Base-by-base conservation (phyloP, 2,113 vertebrate genomes). In the Cyprinodon tularosa region DNA sequence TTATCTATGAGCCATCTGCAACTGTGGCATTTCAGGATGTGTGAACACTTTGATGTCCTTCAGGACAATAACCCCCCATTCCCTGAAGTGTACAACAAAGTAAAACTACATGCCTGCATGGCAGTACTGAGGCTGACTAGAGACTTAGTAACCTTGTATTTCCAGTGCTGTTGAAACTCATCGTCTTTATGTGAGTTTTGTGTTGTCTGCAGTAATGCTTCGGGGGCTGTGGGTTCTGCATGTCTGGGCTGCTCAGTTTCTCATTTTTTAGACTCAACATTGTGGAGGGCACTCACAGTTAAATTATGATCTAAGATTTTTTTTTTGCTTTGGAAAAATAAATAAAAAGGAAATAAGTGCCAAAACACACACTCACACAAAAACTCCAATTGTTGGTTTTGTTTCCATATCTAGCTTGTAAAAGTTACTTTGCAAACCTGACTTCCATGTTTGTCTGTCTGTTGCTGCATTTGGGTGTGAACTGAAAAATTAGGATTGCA, bases 121-220 rank as follows among this genome's bases (percentile, higher is more conserved):
- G 53, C 64, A 78, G 67, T 48, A 82, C 61, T 61, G 71, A 77
- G 64, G 66, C 73, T 68, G 77, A 85, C 44, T 62, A 71, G 62
- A 72, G 76, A 72, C 81, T 79, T 70, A 77, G 80, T 76, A 81
- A 77, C 79, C 76, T 57, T 84, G 71, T 59, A 72, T 79, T 77
- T 74, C 60, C 66, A 67, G 68, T 60, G 47, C 47, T 38, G 75
- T 77, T 69, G 82, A 87, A 82, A 45, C 48, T 79, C 38, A 53
- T 60, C 57, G 62, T 62, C 71, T 85, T 71, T 66, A 72, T 77
- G 83, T 65, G 63, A 87, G 69, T 66, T 57, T 82, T 84, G 74
- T 86, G 77, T 82, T 85, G 84, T 92, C 78, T 92, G 86, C 86
- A 71, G 65, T 74, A 78, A 64, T 13, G 89, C 91, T 91, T 86